Evolutionary conservation across 2,888 invertebrate genomes (phyloP).

Genomic region (Scelioninae gen. 1): DNA sequence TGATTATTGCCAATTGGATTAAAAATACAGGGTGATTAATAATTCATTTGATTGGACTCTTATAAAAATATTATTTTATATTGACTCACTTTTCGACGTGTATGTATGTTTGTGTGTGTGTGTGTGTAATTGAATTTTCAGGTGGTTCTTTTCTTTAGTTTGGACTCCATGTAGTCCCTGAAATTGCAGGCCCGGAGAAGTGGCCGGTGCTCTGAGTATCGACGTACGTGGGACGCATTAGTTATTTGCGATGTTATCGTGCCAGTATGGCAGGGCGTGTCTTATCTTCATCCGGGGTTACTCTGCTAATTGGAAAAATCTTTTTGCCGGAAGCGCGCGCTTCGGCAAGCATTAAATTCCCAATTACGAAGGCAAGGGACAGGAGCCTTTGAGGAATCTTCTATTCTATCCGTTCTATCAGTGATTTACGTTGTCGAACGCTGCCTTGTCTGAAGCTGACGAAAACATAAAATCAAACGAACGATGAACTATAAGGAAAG

Average conservation of each 20-base stretch:
- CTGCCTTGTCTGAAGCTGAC: slow-evolving; percentile 61
- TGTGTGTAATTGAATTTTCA: slow-evolving; percentile 34
- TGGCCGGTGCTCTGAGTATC: slow-evolving; percentile 65
- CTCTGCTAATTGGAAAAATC: slow-evolving; percentile 81
- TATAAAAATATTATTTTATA: slow-evolving; percentile 38
- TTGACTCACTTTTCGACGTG: slow-evolving; percentile 14
- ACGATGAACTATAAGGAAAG: slow-evolving; percentile 12
- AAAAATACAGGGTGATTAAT: slow-evolving; percentile 12
- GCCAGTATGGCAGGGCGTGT: slow-evolving; percentile 74
- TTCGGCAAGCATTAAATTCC: slow-evolving; percentile 75
- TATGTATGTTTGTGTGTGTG: too few species aligned
- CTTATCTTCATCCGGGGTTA: slow-evolving; percentile 78
- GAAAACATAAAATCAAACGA: slow-evolving; percentile 59
- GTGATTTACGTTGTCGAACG: slow-evolving; percentile 66
- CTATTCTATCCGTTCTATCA: slow-evolving; percentile 64
- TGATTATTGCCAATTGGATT: slow-evolving; percentile 29
- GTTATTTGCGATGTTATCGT: slow-evolving; percentile 78
- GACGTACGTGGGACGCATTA: slow-evolving; percentile 74
- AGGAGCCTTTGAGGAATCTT: slow-evolving; percentile 68
- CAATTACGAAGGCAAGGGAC: slow-evolving; percentile 74
- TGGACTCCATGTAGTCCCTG: slow-evolving; percentile 33
- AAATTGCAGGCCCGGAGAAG: slow-evolving; percentile 64
- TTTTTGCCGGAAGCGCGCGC: slow-evolving; percentile 74
- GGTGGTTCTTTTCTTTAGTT: slow-evolving; percentile 34
- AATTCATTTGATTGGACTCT: slow-evolving; percentile 13